phyloP scores from a whole-genome alignment of 2,888 invertebrate genomes.

The Andrena trimmerana region DNA sequence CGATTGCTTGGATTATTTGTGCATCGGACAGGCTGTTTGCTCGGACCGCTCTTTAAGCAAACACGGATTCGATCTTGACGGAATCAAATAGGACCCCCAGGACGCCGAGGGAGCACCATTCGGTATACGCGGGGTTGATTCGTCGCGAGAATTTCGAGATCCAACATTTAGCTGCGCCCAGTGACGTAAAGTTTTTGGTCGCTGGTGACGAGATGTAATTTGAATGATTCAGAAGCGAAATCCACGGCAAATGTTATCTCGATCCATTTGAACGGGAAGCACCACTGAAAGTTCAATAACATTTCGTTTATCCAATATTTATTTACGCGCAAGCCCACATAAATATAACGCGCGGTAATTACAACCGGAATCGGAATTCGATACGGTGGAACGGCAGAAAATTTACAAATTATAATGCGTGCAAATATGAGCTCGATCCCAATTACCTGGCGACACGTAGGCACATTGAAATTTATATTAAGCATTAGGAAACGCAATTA shows the following conservation, averaged over 20 bases:
- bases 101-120: not conserved
- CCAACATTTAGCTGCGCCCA: not conserved
- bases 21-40: not conserved
- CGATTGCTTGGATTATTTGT: constrained; percentile 24
- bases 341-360: constrained; percentile 36
- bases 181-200: not conserved
- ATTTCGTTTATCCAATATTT: constrained; percentile 30
- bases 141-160: not conserved
- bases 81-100: not conserved
- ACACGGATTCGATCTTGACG: not conserved
- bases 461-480: constrained; percentile 33
- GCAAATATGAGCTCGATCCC: constrained; percentile 23
- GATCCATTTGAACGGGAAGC: constrained; percentile 1
- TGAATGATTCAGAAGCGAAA: not conserved
- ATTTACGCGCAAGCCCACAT: constrained; percentile 26
- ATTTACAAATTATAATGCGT: constrained; percentile 47
- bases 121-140: not conserved
- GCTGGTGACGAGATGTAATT: not conserved
- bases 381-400: constrained; percentile 13
- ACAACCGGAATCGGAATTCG: constrained; percentile 7
- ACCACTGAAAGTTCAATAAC: not conserved
- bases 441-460: constrained; percentile 31
- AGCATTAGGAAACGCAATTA: constrained; percentile 35
- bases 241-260: not conserved
- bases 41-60: not conserved